These are phyloP conservation scores for Cyprinus carpio DNA, from an alignment of 2,113 vertebrate genomes.

Conservation along the genomic window DNA sequence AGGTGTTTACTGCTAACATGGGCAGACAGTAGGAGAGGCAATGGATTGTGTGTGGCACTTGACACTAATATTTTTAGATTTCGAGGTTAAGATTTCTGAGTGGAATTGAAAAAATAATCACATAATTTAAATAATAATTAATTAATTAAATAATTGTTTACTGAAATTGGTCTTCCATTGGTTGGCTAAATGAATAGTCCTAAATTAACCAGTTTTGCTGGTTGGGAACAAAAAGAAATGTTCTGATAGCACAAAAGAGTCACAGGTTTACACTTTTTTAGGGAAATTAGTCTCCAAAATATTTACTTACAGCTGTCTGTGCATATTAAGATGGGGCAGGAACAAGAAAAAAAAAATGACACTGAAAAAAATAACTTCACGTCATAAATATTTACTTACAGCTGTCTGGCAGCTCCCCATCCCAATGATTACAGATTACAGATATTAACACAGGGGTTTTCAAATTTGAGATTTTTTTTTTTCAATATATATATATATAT, in stretches of 20 bases:
- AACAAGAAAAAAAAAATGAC: background rate
- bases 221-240: background rate
- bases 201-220: background rate
- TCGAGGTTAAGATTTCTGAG: background rate
- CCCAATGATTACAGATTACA: background rate
- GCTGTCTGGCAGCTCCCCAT: too few species aligned
- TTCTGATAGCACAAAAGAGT: background rate
- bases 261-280: background rate
- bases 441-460: background rate
- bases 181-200: background rate
- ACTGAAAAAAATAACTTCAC: background rate
- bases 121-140: background rate
- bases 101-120: background rate
- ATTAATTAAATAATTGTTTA: background rate
- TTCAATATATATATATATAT: background rate
- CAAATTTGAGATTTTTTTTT: background rate
- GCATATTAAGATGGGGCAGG: background rate
- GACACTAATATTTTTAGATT: conserved; percentile 13
- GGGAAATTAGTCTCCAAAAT: background rate
- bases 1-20: conserved; percentile 64
- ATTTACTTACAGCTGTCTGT: background rate
- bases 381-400: too few species aligned
- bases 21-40: conserved; percentile 17
- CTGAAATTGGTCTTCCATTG: background rate
- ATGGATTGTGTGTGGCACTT: background rate